A percentile compares a stretch with the other conserved stretches of the same genome.
phyloP scores from a whole-genome alignment of 2,888 invertebrate genomes.

The Apoda limacodes region DNA sequence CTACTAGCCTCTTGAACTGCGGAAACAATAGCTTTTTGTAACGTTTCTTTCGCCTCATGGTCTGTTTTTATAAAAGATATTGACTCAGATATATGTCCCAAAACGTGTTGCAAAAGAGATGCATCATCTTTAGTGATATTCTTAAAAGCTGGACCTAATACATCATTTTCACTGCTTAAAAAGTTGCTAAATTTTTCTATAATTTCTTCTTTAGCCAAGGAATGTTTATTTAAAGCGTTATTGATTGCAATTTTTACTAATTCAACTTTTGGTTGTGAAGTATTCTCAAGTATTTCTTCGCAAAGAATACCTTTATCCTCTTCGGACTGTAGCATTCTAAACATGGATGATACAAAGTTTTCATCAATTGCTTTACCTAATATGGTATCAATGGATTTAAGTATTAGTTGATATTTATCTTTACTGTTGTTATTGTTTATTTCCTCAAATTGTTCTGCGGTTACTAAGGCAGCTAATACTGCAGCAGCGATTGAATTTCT shows the following conservation, averaged over 20 bases:
- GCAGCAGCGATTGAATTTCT: constrained; percentile 67
- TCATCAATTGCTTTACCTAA: constrained; percentile 60
- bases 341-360: constrained; percentile 59
- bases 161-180: constrained; percentile 71
- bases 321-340: constrained; percentile 58
- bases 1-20: constrained; percentile 74
- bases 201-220: constrained; percentile 67
- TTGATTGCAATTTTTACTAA: constrained; percentile 70
- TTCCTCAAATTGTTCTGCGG: constrained; percentile 62
- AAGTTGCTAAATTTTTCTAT: constrained; percentile 74
- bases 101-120: constrained; percentile 68
- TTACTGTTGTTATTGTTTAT: constrained; percentile 59
- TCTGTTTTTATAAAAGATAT: constrained; percentile 72
- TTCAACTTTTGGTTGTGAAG: constrained; percentile 72
- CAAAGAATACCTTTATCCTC: constrained; percentile 57
- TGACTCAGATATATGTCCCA: constrained; percentile 72
- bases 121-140: constrained; percentile 73
- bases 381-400: constrained; percentile 64
- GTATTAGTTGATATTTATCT: constrained; percentile 59
- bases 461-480: constrained; percentile 60
- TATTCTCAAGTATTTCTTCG: constrained; percentile 60
- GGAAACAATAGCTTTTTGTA: constrained; percentile 76
- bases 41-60: constrained; percentile 72
- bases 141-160: constrained; percentile 73
- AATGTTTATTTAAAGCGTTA: constrained; percentile 47